phyloP scores from a whole-genome alignment of 2,113 vertebrate genomes.

The Blennius ocellaris region DNA sequence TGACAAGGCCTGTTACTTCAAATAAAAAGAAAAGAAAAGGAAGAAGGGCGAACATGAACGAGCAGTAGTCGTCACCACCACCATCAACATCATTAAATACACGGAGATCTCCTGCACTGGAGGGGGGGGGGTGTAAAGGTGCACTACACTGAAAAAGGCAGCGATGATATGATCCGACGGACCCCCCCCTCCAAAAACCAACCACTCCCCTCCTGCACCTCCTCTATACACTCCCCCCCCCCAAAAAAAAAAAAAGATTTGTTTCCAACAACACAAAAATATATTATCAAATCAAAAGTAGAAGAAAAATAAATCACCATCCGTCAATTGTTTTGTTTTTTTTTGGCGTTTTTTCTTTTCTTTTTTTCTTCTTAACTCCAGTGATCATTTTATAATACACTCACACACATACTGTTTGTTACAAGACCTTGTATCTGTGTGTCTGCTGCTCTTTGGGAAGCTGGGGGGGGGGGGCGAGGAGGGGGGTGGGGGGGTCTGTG shows the following conservation, averaged over 20 bases:
- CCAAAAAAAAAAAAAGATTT: not conserved
- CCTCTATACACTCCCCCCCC: slow-evolving; percentile 52
- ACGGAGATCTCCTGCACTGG: slow-evolving; percentile 15
- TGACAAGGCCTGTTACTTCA: slow-evolving; percentile 23
- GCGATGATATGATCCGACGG: slow-evolving; percentile 66
- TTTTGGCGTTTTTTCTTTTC: not conserved
- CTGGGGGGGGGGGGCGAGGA: slow-evolving; percentile 1
- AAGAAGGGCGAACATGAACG: slow-evolving; percentile 28
- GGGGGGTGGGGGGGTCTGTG: not conserved
- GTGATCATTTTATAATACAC: slow-evolving; percentile 60
- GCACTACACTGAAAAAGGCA: slow-evolving; percentile 70
- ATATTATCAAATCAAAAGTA: slow-evolving; percentile 73
- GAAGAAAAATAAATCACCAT: slow-evolving; percentile 70
- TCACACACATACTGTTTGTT: slow-evolving; percentile 39
- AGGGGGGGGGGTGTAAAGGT: slow-evolving; percentile 48
- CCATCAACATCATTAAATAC: slow-evolving; percentile 44
- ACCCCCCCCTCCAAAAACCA: no score
- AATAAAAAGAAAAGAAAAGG: not conserved
- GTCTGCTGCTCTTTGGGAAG: slow-evolving; percentile 62
- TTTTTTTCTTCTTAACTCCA: slow-evolving; percentile 47
- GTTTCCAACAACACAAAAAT: slow-evolving; percentile 66
- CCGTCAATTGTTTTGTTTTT: slow-evolving; percentile 24
- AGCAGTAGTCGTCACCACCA: slow-evolving; percentile 56
- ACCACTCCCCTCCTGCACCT: not conserved
- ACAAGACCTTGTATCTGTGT: slow-evolving; percentile 31